Evolutionary conservation across 2,888 invertebrate species (phyloP), one percentile per base, ranked within the genome.

Genomic region (Drosophila pegasa): DNA sequence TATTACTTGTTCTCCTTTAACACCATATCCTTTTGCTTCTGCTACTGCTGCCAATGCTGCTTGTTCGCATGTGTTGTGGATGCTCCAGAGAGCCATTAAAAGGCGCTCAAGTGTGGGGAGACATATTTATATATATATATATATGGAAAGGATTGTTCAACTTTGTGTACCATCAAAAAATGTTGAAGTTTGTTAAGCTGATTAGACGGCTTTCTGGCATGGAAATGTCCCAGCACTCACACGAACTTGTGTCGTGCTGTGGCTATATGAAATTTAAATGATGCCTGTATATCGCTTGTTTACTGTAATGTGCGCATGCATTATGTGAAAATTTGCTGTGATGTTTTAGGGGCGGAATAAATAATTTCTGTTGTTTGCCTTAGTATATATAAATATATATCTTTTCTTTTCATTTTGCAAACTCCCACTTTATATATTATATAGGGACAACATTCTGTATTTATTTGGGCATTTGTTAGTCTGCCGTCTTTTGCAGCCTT

Each of bases 11-110:
- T 50, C 48, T 33, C 37, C 59, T 65, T 66, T 62, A 41, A 54
- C 50, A 58, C 45, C 25, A 29, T 47, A 57, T 58, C 41, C 48
- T 56, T 63, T 35, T 18, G 29, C 27, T 22, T 56, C 60, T 51
- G 12, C 38, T 55, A 67, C 56, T 63, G 25, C 43, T n/a, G 25
- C n/a, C n/a, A n/a, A n/a, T n/a, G n/a, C n/a, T n/a, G n/a, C 41
- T 22, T n/a, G n/a, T n/a, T 47, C 57, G 81, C 57, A 78, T 82
- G 69, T 78, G 81, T 74, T 74, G 66, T 61, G 58, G 72, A 59
- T 68, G 66, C 87, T 81, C 85, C 38, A 51, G 89, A 85, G 85
- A 84, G 79, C 75, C 85, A 85, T 85, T 88, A 81, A 78, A 84
- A 73, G 61, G 59, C 77, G 68, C 65, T 77, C 77, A 82, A 83